A percentile compares a stretch with the other conserved stretches of the same genome.
These are phyloP conservation scores for Cepaea nemoralis DNA, from an alignment of 1,140 invertebrate genomes.

Conservation along the genomic window DNA sequence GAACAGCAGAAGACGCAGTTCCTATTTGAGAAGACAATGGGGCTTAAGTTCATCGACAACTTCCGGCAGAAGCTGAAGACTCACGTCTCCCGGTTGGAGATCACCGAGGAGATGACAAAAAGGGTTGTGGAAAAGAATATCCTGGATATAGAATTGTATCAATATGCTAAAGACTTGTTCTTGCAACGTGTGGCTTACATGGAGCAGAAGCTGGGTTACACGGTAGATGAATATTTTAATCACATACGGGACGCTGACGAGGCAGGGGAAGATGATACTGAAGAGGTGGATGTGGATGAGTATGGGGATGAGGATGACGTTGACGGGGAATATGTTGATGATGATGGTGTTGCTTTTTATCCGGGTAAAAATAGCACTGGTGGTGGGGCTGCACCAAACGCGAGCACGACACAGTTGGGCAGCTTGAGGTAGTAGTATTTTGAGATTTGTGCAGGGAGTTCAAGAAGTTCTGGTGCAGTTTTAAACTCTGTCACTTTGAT, in stretches of 20 bases:
- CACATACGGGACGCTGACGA: constrained; percentile 15
- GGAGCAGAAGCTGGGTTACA: constrained; percentile 24
- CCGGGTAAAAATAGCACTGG: not conserved
- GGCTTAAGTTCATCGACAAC: constrained; percentile 77
- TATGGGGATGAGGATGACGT: constrained; percentile 33
- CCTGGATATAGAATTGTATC: constrained; percentile 93
- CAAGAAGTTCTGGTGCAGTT: no score
- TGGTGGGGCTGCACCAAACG: not conserved
- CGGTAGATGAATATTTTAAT: constrained; percentile 23
- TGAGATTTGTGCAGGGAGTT: no score
- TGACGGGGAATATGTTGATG: constrained; percentile 5
- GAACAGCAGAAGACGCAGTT: constrained; percentile 93
- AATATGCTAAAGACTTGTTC: constrained; percentile 91
- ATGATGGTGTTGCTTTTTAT: not conserved
- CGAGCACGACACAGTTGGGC: not conserved
- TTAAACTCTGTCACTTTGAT: no score
- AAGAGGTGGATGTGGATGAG: constrained; percentile 35
- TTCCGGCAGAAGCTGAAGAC: constrained; percentile 65
- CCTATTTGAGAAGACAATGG: constrained; percentile 97
- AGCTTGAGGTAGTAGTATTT: not conserved
- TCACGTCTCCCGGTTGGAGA: constrained; percentile 73
- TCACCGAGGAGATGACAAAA: constrained; percentile 81
- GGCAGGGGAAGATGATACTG: constrained; percentile 14
- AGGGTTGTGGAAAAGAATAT: constrained; percentile 86
- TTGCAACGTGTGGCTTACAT: constrained; percentile 77